Evolutionary conservation across 2,797 vertebrate genomes (phyloP).

Genomic region (Odontamblyopus rebecca): DNA sequence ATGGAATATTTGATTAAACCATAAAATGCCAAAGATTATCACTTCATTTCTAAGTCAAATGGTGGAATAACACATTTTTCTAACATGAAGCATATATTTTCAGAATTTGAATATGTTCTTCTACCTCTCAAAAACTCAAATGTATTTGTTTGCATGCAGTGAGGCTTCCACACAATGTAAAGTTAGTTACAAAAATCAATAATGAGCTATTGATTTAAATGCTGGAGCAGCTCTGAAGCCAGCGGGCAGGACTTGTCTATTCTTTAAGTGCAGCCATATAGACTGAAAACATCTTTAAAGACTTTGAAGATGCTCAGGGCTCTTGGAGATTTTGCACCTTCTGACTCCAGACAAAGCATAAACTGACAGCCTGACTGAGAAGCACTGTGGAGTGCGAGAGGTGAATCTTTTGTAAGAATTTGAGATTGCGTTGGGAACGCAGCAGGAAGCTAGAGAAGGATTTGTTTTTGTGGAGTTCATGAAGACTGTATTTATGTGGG

Average conservation of each 20-base stretch:
- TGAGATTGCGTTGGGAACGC: not conserved
- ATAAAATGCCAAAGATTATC: not conserved
- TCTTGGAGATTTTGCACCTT: not conserved
- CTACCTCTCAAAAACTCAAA: not conserved
- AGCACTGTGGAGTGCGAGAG: not conserved
- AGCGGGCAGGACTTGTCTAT: slow-evolving; percentile 2
- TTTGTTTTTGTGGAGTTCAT: not conserved
- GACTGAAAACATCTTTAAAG: slow-evolving; percentile 5
- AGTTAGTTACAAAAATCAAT: slow-evolving; percentile 1
- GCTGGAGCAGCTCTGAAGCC: slow-evolving; percentile 1
- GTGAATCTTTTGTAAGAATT: not conserved
- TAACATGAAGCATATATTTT: too few species aligned
- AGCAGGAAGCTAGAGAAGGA: not conserved
- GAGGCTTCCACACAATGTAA: not conserved
- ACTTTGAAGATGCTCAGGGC: slow-evolving; percentile 3
- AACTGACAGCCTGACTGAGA: slow-evolving; percentile 3
- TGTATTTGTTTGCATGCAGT: not conserved
- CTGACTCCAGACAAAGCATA: not conserved
- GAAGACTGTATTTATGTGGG: not conserved
- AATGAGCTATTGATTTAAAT: not conserved
- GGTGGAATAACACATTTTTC: not conserved
- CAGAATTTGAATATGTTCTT: not conserved
- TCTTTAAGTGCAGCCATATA: not conserved
- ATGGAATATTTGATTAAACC: not conserved
- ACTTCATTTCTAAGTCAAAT: not conserved